Conservation (phyloP, 1,140 invertebrate species). For the Streblospio benedicti region DNA sequence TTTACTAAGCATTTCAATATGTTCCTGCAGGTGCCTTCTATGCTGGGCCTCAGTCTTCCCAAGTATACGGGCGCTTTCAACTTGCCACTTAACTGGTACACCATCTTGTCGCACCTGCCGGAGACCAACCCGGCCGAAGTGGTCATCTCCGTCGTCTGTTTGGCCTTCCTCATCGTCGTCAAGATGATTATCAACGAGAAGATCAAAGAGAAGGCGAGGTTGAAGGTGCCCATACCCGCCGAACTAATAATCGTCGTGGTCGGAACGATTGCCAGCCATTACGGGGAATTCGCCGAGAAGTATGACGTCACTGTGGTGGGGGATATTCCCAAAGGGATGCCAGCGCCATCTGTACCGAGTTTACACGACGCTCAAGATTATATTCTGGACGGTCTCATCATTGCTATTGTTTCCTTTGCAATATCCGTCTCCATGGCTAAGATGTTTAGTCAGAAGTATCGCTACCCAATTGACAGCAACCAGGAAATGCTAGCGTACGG, state of each 20-base stretch:
- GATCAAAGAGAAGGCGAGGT: slow-evolving; percentile 54
- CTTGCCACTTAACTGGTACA: slow-evolving; percentile 25
- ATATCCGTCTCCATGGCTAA: slow-evolving; percentile 81
- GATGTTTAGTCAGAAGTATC: slow-evolving; percentile 54
- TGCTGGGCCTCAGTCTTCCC: slow-evolving; percentile 9
- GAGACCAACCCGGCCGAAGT: slow-evolving; percentile 45
- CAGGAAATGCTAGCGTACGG: slow-evolving; percentile 35
- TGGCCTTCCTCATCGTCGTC: slow-evolving; percentile 62
- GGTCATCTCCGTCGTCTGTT: slow-evolving; percentile 61
- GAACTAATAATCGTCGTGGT: slow-evolving; percentile 58
- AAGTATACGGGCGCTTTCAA: slow-evolving; percentile 5
- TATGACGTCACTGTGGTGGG: slow-evolving; percentile 25
- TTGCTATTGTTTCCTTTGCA: slow-evolving; percentile 80
- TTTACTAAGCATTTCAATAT: not conserved
- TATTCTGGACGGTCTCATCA: slow-evolving; percentile 59
- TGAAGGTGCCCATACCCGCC: slow-evolving; percentile 65
- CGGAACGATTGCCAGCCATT: slow-evolving; percentile 25
- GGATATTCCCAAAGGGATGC: slow-evolving; percentile 43
- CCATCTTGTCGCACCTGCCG: slow-evolving; percentile 31
- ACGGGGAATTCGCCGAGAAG: slow-evolving; percentile 25
- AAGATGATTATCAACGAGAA: slow-evolving; percentile 72
- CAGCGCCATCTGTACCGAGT: slow-evolving; percentile 8
- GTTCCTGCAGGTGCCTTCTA: not conserved
- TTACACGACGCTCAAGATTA: not conserved
- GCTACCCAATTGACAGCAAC: slow-evolving; percentile 26